Base-by-base conservation (phyloP, 1,140 invertebrate genomes). In the Nixonia krombeini region DNA sequence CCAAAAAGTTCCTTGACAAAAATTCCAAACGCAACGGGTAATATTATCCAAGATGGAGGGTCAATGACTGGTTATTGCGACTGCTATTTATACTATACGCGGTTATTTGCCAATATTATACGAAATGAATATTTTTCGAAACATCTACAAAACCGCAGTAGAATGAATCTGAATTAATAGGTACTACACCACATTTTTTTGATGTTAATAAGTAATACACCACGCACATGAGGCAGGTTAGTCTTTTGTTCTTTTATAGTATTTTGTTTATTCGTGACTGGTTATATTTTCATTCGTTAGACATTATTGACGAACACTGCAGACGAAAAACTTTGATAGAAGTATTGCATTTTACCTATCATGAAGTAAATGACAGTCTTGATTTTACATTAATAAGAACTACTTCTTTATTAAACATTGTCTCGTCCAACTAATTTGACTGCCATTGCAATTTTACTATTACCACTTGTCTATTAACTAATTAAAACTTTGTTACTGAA, bases 1-100 rank as follows among this genome's bases (percentile, higher is more conserved):
- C 67, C 72, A 62, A 55, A 78, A 80, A 75, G 79, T 79, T 76
- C 76, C 79, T n/a, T n/a, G n/a, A n/a, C n/a, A 80, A 74, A 69
- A 72, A 74, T 76, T 70, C 72, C 69, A 77, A 78, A 65, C 70
- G 66, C 64, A 59, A 52, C 16, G 64, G 56, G 61, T 74, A 70
- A 62, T 53, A 67, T 35, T 61, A 71, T 46, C 29, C 13, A 33
- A 33, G 37, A 5, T 40, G n/a, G 25, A 15, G 25, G 13, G 35
- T 31, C 45, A 37, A 50, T 56, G 57, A 59, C n/a, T 40, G 57
- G 58, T 64, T 61, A 72, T 78, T 69, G 45, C 70, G 66, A 78
- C 74, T 75, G 70, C 74, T 75, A 70, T 76, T 78, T 72, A 70
- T 44, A 77, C 75, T 77, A 77, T 77, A 79, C 74, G 75, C 77